Evolutionary conservation across 2,888 invertebrate species (phyloP).

Genomic region (Seira ritae): DNA sequence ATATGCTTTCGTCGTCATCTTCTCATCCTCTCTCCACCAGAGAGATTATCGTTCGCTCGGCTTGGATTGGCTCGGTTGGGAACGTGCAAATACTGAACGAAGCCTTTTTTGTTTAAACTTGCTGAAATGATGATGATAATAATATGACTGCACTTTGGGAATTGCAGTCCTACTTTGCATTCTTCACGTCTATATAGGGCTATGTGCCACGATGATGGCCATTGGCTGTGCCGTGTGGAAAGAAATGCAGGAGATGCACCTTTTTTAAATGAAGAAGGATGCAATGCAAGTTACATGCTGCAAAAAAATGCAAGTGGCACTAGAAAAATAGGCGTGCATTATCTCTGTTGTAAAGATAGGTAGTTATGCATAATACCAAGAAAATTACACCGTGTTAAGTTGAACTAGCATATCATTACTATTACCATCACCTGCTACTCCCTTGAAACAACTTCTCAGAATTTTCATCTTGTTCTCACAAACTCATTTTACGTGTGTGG

Average conservation of each 20-base stretch:
- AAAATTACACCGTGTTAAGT: too few relatives aligned
- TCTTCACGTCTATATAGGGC: too few relatives aligned
- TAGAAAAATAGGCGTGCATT: not conserved
- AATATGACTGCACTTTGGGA: conserved; percentile 4
- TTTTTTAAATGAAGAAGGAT: not conserved
- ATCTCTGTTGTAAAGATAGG: too few relatives aligned
- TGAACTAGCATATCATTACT: too few relatives aligned
- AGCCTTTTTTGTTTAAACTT: not conserved
- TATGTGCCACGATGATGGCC: too few relatives aligned
- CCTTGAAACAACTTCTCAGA: not conserved
- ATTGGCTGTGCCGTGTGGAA: too few relatives aligned
- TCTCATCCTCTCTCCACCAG: not conserved
- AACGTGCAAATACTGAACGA: not conserved
- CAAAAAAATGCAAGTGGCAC: conserved; percentile 3
- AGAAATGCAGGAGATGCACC: not conserved
- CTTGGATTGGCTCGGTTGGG: not conserved
- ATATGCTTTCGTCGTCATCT: conserved; percentile 10
- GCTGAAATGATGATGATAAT: not conserved
- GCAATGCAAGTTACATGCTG: not conserved
- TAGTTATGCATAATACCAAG: too few relatives aligned
- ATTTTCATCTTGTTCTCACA: conserved; percentile 26
- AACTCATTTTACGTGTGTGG: conserved; percentile 13
- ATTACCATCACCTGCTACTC: too few relatives aligned
- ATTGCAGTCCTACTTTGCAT: not conserved
- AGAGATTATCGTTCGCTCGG: not conserved